Percentiles rank a stretch among this genome's conserved stretches.
Conservation (phyloP, 2,797 vertebrate species). For the Fistularia tabacaria region DNA sequence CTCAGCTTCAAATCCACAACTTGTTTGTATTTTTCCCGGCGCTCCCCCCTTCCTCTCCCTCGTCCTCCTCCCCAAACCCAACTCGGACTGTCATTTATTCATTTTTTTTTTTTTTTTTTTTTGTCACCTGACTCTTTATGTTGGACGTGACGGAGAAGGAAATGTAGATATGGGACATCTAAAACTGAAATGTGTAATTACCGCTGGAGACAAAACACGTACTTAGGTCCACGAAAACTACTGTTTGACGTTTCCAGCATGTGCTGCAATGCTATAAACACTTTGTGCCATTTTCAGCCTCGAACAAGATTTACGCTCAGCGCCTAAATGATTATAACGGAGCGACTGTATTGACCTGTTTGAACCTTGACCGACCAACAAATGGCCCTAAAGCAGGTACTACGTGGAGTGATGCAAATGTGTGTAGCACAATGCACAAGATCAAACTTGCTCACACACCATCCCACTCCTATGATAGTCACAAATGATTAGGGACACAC, state of each 20-base stretch:
- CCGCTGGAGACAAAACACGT: constrained; percentile 50
- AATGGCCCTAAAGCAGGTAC: constrained; percentile 2
- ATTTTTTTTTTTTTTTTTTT: constrained; percentile 11
- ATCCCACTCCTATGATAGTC: constrained; percentile 24
- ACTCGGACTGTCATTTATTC: too few species aligned
- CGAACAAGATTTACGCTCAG: constrained; percentile 47
- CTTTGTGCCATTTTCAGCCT: constrained; percentile 36
- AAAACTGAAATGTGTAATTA: constrained; percentile 53
- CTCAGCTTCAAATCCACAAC: constrained; percentile 64
- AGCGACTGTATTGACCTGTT: constrained; percentile 58
- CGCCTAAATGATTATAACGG: constrained; percentile 28
- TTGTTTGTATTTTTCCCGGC: constrained; percentile 61
- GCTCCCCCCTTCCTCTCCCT: constrained; percentile 29
- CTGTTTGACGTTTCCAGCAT: constrained; percentile 41
- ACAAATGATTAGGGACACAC: constrained; percentile 26
- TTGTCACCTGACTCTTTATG: constrained; percentile 39
- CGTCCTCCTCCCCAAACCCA: neutral
- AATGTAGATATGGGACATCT: constrained; percentile 32
- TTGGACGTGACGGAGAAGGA: constrained; percentile 21
- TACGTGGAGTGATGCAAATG: constrained; percentile 22
- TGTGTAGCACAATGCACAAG: constrained; percentile 32
- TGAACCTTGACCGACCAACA: constrained; percentile 41
- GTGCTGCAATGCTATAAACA: constrained; percentile 42
- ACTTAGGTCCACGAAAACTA: constrained; percentile 52
- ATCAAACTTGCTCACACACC: constrained; percentile 38